Conservation (phyloP, 2,888 invertebrate genomes). For the Julus scanicus region DNA sequence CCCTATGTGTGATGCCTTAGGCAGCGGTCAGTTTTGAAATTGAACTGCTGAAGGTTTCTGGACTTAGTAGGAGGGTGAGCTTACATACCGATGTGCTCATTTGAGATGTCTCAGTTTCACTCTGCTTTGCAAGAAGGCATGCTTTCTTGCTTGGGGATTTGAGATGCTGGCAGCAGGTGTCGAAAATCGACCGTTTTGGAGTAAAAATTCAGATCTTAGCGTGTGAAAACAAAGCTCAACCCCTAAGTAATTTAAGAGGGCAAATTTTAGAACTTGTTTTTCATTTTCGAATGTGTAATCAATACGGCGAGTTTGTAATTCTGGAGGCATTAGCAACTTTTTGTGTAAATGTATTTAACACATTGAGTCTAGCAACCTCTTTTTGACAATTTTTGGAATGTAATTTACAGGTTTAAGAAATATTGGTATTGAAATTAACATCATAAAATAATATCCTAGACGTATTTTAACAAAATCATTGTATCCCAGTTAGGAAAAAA, state of each 20-base stretch:
- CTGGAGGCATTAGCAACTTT: background rate
- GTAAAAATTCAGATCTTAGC: constrained; percentile 2
- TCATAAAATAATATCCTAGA: too few relatives aligned
- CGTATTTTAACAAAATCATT: background rate
- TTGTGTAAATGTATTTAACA: background rate
- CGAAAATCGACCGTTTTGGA: background rate
- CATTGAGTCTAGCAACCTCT: too few relatives aligned
- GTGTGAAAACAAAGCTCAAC: background rate
- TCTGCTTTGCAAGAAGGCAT: background rate
- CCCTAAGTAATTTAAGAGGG: constrained; percentile 8
- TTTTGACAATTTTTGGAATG: too few relatives aligned
- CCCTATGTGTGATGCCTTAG: background rate
- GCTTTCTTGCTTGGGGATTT: background rate
- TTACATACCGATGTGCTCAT: background rate
- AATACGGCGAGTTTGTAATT: background rate
- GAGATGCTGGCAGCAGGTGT: background rate
- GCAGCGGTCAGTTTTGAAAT: background rate
- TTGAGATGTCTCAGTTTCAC: background rate
- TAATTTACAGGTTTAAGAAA: too few relatives aligned
- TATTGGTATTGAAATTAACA: too few relatives aligned
- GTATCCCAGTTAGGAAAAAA: background rate
- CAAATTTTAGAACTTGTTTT: background rate
- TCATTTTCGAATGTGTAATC: background rate
- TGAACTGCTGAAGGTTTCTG: constrained; percentile 17
- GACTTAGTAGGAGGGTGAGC: background rate